Percentiles rank a stretch among this genome's conserved stretches.
phyloP scores from a whole-genome alignment of 92 coral and sea anemone species.

The Zoanthus sansibaricus region DNA sequence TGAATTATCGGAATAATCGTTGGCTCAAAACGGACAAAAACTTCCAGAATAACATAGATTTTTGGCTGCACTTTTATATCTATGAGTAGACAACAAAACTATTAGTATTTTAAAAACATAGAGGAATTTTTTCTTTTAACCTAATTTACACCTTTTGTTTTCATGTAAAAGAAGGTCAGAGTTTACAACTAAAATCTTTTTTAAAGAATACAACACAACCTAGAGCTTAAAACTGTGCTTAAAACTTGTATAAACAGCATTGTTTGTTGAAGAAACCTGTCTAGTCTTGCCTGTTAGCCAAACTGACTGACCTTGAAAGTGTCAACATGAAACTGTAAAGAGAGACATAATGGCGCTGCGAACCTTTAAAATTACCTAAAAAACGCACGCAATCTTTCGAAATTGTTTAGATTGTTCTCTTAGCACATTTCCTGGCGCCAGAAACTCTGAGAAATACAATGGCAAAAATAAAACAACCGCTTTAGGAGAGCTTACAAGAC shows the following conservation, averaged over 20 bases:
- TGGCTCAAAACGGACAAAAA: not conserved
- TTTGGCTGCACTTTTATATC: not conserved
- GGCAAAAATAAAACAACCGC: constrained; percentile 31
- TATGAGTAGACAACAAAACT: not conserved
- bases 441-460: constrained; percentile 37
- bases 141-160: not conserved
- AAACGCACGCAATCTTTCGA: constrained; percentile 47
- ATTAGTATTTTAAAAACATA: not conserved
- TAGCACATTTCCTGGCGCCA: constrained; percentile 48
- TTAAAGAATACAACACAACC: not conserved
- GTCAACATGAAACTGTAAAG: constrained; percentile 19
- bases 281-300: constrained; percentile 22
- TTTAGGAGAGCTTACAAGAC: constrained; percentile 4
- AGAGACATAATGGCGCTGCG: constrained; percentile 42
- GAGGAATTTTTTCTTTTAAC: not conserved
- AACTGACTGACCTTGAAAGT: constrained; percentile 36
- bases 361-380: constrained; percentile 23
- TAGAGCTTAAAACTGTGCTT: not conserved
- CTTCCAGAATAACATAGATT: not conserved
- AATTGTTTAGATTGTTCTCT: constrained; percentile 39
- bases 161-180: not conserved
- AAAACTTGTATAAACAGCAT: constrained; percentile 27
- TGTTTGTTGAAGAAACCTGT: constrained; percentile 41
- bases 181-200: not conserved
- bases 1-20: not conserved